Conservation (phyloP, 2,797 vertebrate genomes). For the Tamandua tetradactyla region DNA sequence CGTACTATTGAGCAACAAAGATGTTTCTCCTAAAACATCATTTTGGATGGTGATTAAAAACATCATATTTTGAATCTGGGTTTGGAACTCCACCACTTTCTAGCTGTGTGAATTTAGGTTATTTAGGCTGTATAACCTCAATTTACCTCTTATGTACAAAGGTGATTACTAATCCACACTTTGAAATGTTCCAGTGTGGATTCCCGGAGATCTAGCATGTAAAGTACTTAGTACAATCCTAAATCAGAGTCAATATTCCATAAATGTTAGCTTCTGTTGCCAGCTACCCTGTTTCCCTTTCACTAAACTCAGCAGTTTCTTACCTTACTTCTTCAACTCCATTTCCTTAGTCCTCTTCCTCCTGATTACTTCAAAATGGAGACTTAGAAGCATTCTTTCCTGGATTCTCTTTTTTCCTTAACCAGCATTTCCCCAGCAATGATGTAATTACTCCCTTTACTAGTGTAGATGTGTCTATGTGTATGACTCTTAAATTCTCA, state of each 20-base stretch:
- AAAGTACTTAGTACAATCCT: not conserved
- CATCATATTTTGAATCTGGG: not conserved
- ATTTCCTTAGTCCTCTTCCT: too few relatives aligned
- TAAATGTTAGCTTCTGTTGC: rapidly evolving
- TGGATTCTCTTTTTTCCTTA: not conserved
- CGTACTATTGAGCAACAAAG: not conserved
- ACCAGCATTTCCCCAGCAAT: not conserved
- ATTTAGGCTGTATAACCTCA: not conserved
- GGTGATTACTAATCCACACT: not conserved
- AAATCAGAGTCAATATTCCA: not conserved
- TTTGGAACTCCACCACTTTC: not conserved
- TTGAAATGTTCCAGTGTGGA: not conserved
- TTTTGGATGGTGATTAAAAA: not conserved
- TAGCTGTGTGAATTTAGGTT: not conserved
- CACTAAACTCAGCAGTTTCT: rapidly evolving
- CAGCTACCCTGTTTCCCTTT: not conserved
- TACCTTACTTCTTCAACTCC: not conserved
- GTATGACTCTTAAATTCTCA: not conserved
- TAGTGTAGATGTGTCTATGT: not conserved
- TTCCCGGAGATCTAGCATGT: not conserved
- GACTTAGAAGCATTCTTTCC: not conserved
- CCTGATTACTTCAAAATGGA: not conserved
- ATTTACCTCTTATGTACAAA: not conserved
- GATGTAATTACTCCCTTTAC: not conserved
- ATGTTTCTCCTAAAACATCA: not conserved